Conservation (phyloP, 2,888 invertebrate genomes). For the Lycia hirtaria region DNA sequence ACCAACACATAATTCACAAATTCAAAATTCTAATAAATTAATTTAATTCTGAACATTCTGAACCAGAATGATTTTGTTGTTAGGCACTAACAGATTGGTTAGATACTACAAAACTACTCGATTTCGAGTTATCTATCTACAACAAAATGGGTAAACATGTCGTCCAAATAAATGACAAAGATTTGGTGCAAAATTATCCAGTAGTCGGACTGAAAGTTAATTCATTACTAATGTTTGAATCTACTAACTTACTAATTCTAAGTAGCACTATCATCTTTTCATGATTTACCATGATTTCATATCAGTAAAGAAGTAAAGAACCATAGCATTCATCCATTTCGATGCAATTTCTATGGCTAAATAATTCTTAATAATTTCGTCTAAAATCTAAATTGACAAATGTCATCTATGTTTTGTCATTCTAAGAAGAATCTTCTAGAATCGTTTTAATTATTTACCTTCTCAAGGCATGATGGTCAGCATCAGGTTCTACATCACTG, state of each 20-base stretch:
- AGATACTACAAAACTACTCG: conserved; percentile 48
- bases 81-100: conserved; percentile 52
- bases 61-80: conserved; percentile 43
- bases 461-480: conserved; percentile 86
- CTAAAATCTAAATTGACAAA: not conserved
- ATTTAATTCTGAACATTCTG: conserved; percentile 10
- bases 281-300: not conserved
- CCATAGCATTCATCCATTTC: no score
- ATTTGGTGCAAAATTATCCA: conserved; percentile 38
- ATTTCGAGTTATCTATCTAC: conserved; percentile 48
- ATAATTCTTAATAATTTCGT: not conserved
- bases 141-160: conserved; percentile 45
- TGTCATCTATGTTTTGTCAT: not conserved
- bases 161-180: conserved; percentile 26
- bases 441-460: conserved; percentile 80
- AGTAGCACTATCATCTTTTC: not conserved
- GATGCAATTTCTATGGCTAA: no score
- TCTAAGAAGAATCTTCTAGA: not conserved
- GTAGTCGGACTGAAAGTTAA: conserved; percentile 40
- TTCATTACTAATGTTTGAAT: conserved; percentile 37
- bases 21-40: conserved; percentile 38
- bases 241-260: conserved; percentile 22
- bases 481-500: conserved; percentile 86
- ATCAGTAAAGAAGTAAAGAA: not conserved
- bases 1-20: conserved; percentile 52